phyloP scores from a whole-genome alignment of 2,888 invertebrate species.

The Frankliniella fusca region DNA sequence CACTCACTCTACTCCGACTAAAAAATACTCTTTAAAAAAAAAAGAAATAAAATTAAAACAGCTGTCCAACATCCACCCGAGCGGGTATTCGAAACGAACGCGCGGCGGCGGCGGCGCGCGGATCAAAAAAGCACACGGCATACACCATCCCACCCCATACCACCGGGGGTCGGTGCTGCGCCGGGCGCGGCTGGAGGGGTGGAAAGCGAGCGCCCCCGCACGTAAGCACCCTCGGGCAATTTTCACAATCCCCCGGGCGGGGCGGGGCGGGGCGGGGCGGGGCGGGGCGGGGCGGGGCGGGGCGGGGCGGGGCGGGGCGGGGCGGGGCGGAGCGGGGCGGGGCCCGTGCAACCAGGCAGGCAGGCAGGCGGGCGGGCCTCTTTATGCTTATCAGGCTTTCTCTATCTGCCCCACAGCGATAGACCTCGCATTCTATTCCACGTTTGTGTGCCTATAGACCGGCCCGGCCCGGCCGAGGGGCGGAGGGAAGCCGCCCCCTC shows the following conservation, averaged over 20 bases:
- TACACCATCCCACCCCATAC: neutral
- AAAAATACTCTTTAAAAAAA: no score
- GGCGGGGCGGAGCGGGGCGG: neutral
- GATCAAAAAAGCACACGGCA: neutral
- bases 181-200: neutral
- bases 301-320: neutral
- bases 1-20: no score
- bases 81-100: no score
- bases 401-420: slow-evolving; percentile 16
- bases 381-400: slow-evolving; percentile 22
- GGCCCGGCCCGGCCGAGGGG: neutral
- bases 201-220: neutral
- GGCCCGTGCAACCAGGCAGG: neutral
- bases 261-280: neutral
- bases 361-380: neutral
- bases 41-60: no score
- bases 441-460: no score
- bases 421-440: slow-evolving; percentile 12
- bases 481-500: neutral
- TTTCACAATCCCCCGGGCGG: neutral
- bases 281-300: neutral
- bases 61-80: no score
- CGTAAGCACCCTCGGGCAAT: slow-evolving; percentile 8
- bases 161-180: neutral
- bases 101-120: neutral